phyloP scores from a whole-genome alignment of 1,140 invertebrate species.

The Drosophila prosaltans region DNA sequence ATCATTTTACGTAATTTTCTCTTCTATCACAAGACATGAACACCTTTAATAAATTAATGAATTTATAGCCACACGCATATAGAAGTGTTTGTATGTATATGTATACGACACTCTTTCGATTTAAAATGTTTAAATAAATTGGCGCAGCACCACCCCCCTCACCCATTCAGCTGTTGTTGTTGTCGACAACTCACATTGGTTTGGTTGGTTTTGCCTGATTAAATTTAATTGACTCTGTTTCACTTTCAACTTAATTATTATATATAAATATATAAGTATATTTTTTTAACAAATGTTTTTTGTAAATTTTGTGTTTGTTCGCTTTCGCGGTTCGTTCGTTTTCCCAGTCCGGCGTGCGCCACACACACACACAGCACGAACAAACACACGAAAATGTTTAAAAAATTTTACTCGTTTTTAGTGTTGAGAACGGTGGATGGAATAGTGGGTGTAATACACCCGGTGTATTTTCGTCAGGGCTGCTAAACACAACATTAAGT shows the following conservation, averaged over 20 bases:
- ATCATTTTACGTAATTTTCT: slow-evolving; percentile 7
- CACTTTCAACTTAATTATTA: slow-evolving; percentile 1
- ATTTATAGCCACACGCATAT: slow-evolving; percentile 2
- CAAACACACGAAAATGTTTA: neutral
- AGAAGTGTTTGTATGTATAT: neutral
- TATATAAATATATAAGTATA: neutral
- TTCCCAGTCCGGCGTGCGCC: neutral
- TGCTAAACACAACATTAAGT: neutral
- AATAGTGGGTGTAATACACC: neutral
- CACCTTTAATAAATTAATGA: slow-evolving; percentile 11
- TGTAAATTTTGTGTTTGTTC: slow-evolving; percentile 7
- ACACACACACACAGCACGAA: slow-evolving; percentile 1
- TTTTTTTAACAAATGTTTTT: neutral
- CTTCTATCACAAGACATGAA: slow-evolving; percentile 1
- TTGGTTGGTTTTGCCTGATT: neutral
- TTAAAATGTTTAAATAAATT: slow-evolving; percentile 12
- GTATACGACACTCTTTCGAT: slow-evolving; percentile 8
- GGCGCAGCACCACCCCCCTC: neutral
- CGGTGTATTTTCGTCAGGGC: neutral
- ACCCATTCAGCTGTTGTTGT: neutral
- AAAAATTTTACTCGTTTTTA: slow-evolving; percentile 1
- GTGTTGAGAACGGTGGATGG: neutral
- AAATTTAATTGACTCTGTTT: slow-evolving; percentile 3
- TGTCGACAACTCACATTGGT: slow-evolving; percentile 1
- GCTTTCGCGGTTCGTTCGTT: slow-evolving; percentile 5